Percentiles rank a stretch among this genome's conserved stretches.
These are phyloP conservation scores for Trididemnum clinides DNA, from an alignment of 23 tunicate species.

Conservation along the genomic window DNA sequence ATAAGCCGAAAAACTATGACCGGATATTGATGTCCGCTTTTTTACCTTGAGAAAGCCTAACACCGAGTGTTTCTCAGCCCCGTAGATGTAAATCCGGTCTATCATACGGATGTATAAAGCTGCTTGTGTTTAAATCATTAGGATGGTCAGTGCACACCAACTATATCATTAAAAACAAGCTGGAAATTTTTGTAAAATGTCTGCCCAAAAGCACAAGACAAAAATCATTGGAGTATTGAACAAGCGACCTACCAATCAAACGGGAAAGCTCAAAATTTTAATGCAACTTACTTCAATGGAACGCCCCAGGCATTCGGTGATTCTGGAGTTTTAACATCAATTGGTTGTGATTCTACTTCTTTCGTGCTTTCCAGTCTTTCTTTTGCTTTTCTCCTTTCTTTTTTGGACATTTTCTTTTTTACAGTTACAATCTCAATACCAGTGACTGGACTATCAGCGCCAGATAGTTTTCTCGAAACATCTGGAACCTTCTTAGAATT, in stretches of 20 bases:
- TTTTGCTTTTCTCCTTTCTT: slow-evolving; percentile 42
- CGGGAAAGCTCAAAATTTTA: not conserved
- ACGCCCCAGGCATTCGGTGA: slow-evolving; percentile 65
- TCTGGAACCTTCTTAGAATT: not conserved
- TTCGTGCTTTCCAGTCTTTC: not conserved
- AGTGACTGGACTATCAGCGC: not conserved
- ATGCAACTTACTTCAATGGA: slow-evolving; percentile 23
- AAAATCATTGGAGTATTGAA: no score
- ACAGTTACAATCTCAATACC: not conserved
- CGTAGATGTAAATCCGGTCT: no score
- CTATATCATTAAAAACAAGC: no score
- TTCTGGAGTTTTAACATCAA: not conserved
- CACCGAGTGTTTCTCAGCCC: no score
- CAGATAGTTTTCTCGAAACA: not conserved
- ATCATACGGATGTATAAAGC: no score
- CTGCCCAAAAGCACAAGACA: no score
- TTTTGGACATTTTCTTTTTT: slow-evolving; percentile 62
- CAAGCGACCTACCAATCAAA: not conserved
- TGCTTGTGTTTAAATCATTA: no score
- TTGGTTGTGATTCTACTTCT: not conserved
- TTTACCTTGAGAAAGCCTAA: no score
- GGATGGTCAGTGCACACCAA: no score
- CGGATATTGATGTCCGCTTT: no score
- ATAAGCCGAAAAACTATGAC: no score
- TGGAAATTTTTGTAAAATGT: no score